Evolutionary conservation across 1,140 invertebrate genomes (phyloP).

Genomic region (Manduca sexta): DNA sequence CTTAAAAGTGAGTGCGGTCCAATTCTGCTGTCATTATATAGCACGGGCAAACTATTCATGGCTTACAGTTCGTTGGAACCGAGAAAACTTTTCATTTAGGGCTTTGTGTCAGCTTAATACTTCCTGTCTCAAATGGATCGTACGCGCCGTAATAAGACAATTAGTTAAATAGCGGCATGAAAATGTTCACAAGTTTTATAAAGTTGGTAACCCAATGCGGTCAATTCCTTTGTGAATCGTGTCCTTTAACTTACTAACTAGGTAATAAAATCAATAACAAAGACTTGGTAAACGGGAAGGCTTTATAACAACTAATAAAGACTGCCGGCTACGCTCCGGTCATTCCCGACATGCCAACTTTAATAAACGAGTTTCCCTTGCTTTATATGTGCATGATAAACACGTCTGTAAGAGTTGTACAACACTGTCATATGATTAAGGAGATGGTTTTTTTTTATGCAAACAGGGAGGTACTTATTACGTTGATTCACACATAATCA

Average conservation of each 20-base stretch:
- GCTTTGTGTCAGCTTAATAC: too few relatives aligned
- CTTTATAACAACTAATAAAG: slow-evolving; percentile 22
- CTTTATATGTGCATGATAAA: not conserved
- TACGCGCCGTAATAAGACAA: too few relatives aligned
- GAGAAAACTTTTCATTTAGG: too few relatives aligned
- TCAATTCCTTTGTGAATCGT: slow-evolving; percentile 8
- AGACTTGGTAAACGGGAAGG: slow-evolving; percentile 15
- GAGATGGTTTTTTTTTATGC: not conserved
- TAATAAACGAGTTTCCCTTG: slow-evolving; percentile 14
- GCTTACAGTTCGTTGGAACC: too few relatives aligned
- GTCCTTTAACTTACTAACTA: slow-evolving; percentile 8
- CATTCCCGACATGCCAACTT: slow-evolving; percentile 1
- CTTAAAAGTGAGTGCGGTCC: too few relatives aligned
- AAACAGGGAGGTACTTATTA: too few relatives aligned
- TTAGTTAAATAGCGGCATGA: too few relatives aligned
- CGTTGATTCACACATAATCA: too few relatives aligned
- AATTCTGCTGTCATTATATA: too few relatives aligned
- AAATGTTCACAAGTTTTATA: too few relatives aligned
- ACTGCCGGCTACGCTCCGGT: slow-evolving; percentile 18
- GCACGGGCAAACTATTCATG: too few relatives aligned
- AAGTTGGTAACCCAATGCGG: slow-evolving; percentile 1
- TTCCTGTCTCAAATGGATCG: too few relatives aligned
- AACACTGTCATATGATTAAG: not conserved
- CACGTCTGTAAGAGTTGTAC: not conserved
- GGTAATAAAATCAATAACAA: slow-evolving; percentile 13